Evolutionary conservation across 2,797 vertebrate species (phyloP), one percentile per base, ranked within the genome.

Genomic region (Hypotaenidia philippensis): DNA sequence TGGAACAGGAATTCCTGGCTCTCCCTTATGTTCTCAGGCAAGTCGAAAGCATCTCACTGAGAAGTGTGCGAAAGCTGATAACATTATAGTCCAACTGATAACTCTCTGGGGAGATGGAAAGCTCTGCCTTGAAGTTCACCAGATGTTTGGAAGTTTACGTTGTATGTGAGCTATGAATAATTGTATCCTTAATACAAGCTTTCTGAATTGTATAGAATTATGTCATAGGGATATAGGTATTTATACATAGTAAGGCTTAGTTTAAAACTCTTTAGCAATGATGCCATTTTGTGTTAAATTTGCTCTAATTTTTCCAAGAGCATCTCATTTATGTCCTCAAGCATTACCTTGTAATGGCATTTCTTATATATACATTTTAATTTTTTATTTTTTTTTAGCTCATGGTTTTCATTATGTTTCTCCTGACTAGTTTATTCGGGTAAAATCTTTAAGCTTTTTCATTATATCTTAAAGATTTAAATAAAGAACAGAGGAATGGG

Each of bases 31-130:
- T 91, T 97, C 94, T 96, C 72, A 87, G 61, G 80, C 94, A 93
- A 93, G 59, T 72, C 86, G 80, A 93, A 86, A 88, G 82, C 65
- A 90, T 90, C 80, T 93, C 65, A 57, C 65, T 68, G 70, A 90
- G 70, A 91, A 94, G 70, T 94, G 80, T 90, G 81, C 0, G 5
- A 97, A 94, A 94, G 80, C 88, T 86, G 94, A 94, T 97, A 95
- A 93, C 80, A 69, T 93, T 95, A 91, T 76, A 91, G 83, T 95
- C 87, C 91, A 95, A 81, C 59, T 88, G 94, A 88, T 91, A 94
- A 95, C 38, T 83, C 93, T 86, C 80, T 41, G 13, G 83, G 85
- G 88, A 91, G n/a, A 60, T 78, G n/a, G 65, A 90, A 81, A 34
- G 57, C 79, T 86, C 69, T 75, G 69, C 77, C 81, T 80, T 93